Conservation (phyloP, 1,140 invertebrate genomes). For the Drosophila athabasca region DNA sequence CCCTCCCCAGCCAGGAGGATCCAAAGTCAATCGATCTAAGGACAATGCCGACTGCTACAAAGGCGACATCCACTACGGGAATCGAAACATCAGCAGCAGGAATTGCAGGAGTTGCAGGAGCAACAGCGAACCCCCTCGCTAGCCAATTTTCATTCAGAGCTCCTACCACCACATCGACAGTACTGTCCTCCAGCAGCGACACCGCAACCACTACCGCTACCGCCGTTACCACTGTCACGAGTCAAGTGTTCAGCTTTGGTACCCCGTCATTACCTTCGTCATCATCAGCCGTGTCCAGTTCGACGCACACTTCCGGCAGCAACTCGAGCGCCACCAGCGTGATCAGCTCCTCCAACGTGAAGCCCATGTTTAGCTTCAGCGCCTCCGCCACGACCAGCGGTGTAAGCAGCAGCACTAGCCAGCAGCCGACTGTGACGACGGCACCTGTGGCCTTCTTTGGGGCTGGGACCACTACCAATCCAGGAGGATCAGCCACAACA, state of each 20-base stretch:
- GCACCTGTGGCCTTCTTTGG: constrained; percentile 12
- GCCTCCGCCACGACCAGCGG: neutral
- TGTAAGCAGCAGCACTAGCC: constrained; percentile 43
- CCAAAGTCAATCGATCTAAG: constrained; percentile 5
- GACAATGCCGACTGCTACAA: neutral
- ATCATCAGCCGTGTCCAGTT: constrained; percentile 26
- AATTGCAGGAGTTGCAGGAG: neutral
- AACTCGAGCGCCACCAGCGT: constrained; percentile 3
- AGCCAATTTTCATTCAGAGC: constrained; percentile 21
- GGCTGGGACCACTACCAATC: constrained; percentile 7
- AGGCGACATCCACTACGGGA: constrained; percentile 7
- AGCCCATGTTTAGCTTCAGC: constrained; percentile 37
- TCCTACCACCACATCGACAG: constrained; percentile 6
- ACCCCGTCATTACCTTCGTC: constrained; percentile 12
- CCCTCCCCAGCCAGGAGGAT: constrained; percentile 9
- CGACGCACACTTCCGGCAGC: constrained; percentile 9
- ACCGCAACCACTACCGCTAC: constrained; percentile 3
- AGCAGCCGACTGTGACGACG: neutral
- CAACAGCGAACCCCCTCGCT: constrained; percentile 2
- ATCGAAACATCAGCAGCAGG: neutral
- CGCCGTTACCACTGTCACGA: neutral
- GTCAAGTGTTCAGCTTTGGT: constrained; percentile 38
- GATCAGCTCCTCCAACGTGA: neutral
- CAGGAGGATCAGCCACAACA: constrained; percentile 20
- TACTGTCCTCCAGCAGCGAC: neutral